phyloP scores from a whole-genome alignment of 2,888 invertebrate genomes.

The Dynastes hyllus region DNA sequence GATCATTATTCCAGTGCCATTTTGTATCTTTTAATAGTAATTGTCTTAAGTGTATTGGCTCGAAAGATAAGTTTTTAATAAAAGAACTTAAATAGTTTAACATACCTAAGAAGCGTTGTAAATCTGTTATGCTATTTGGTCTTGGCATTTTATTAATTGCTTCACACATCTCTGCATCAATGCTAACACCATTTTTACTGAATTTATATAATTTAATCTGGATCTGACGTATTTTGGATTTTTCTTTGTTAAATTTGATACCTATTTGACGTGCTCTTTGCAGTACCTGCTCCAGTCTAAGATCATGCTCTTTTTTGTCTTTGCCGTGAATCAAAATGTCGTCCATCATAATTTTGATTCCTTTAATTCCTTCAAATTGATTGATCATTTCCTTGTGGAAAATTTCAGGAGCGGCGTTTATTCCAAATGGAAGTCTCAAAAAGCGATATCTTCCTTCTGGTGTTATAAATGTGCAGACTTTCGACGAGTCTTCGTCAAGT shows the following conservation, averaged over 20 bases:
- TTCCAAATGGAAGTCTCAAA: slow-evolving; percentile 11
- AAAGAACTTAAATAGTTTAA: neutral
- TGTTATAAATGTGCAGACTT: slow-evolving; percentile 9
- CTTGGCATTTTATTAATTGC: neutral
- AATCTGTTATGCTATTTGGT: neutral
- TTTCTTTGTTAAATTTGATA: slow-evolving; percentile 25
- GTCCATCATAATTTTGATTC: too few relatives aligned
- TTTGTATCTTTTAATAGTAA: too few relatives aligned
- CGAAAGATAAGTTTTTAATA: too few relatives aligned
- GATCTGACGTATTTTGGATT: slow-evolving; percentile 2
- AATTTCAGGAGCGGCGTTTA: slow-evolving; percentile 26
- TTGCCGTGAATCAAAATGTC: too few relatives aligned
- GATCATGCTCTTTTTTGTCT: slow-evolving; percentile 4
- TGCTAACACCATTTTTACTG: slow-evolving; percentile 12
- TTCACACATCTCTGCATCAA: slow-evolving; percentile 4
- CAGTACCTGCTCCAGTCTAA: neutral
- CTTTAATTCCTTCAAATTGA: too few relatives aligned
- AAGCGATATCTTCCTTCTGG: slow-evolving; percentile 13
- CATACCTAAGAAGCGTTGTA: neutral
- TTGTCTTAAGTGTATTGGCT: too few relatives aligned
- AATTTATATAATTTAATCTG: slow-evolving; percentile 7
- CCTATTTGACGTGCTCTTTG: neutral
- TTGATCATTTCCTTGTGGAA: neutral
- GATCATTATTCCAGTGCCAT: too few relatives aligned
- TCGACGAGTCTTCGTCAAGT: too few relatives aligned